Evolutionary conservation across 2,113 vertebrate genomes (phyloP), one percentile per base, ranked within the genome.

Genomic region (Syrrhaptes paradoxus): DNA sequence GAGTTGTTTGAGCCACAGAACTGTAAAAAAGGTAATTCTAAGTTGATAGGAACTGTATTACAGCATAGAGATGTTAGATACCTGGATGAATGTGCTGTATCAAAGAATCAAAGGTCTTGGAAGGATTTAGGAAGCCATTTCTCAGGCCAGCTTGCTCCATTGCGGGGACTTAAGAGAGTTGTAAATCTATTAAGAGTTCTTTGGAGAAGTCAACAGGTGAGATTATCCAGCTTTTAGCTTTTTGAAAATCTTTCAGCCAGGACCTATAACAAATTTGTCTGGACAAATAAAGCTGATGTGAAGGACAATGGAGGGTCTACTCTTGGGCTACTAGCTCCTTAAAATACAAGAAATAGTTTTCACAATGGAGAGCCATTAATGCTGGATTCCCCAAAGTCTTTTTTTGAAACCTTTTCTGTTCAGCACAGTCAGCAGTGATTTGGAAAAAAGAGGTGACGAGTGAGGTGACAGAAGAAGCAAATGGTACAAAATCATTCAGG

Each of bases 101-200:
- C 82, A 78, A 72, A 41, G 66, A 78, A 62, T 55, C 66, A 62
- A 59, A 90, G 72, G 72, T 77, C 72, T 46, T 84, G 43, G 86
- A 84, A 90, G 88, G 90, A 82, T 90, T 95, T 90, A 86, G 92
- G 86, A 88, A 93, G 59, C 72, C 72, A 11, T 97, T 90, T 93
- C 83, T 93, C 48, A 67, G 52, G 36, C 86, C 73, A 78, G 25
- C 65, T 91, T 87, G 52, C 38, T 90, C 76, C 65, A 20, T 19
- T 77, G 45, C 76, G 71, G 68, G 89, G 72, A 81, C 57, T 43
- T 83, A 58, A 86, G 62, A 89, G 59, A 88, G 51, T 16, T 87
- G 83, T 81, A 95, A 92, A 86, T 92, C 76, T 54, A 59, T 80
- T 77, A 90, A 71, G 54, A 49, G 48, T 81, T 89, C 73, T 89